These are phyloP conservation scores for Distichodus sexfasciatus DNA, from an alignment of 2,797 vertebrate species.

Conservation along the genomic window DNA sequence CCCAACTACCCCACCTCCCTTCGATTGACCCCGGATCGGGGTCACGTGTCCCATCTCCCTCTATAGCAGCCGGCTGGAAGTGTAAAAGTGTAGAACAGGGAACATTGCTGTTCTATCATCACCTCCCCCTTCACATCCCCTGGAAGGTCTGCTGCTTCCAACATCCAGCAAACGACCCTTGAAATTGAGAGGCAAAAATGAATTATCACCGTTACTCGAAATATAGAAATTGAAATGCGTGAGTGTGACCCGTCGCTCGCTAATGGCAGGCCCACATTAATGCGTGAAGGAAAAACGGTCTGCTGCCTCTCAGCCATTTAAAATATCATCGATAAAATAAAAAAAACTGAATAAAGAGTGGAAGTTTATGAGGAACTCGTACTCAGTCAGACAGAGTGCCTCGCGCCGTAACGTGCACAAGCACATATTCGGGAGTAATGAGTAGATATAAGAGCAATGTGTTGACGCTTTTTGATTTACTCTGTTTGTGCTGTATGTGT, in stretches of 20 bases:
- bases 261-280: slow-evolving; percentile 41
- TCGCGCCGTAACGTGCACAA: neutral
- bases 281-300: slow-evolving; percentile 33
- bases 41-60: slow-evolving; percentile 16
- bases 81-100: too few relatives aligned
- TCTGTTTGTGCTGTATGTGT: slow-evolving; percentile 7
- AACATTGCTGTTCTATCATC: slow-evolving; percentile 5
- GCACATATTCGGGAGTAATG: neutral
- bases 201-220: slow-evolving; percentile 59
- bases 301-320: slow-evolving; percentile 19
- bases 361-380: neutral
- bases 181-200: slow-evolving; percentile 77
- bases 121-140: slow-evolving; percentile 19
- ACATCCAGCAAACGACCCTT: slow-evolving; percentile 75
- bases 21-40: neutral
- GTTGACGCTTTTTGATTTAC: neutral
- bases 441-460: neutral
- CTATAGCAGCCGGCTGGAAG: slow-evolving; percentile 51
- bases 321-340: neutral
- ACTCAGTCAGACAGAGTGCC: neutral
- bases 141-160: slow-evolving; percentile 62
- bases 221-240: slow-evolving; percentile 64
- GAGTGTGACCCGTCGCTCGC: slow-evolving; percentile 42
- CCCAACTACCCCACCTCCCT: too few relatives aligned
- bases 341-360: neutral